A percentile compares a stretch with the other conserved stretches of the same genome.
Conservation (phyloP, 2,888 invertebrate species). For the Drosophila austrosaltans region DNA sequence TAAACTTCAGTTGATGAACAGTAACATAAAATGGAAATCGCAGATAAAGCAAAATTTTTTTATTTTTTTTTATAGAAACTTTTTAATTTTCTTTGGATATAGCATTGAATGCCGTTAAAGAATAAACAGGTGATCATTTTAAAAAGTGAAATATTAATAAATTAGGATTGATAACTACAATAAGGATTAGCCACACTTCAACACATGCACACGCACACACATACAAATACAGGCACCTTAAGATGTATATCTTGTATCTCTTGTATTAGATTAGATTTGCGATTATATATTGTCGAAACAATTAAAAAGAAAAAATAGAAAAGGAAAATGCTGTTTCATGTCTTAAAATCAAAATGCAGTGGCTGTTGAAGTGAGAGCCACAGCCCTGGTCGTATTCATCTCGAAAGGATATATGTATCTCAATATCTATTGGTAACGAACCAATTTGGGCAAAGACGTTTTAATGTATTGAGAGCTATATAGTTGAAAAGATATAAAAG, state of each 20-base stretch:
- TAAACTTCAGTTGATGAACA: constrained; percentile 18
- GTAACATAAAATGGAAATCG: constrained; percentile 41
- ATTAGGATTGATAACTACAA: constrained; percentile 17
- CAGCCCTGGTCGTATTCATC: constrained; percentile 32
- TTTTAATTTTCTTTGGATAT: constrained; percentile 7
- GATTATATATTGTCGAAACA: constrained; percentile 39
- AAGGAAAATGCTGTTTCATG: constrained; percentile 59
- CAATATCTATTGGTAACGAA: constrained; percentile 65
- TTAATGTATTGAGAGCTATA: constrained; percentile 46
- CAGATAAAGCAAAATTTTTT: neutral
- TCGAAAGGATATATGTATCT: neutral
- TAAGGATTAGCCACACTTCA: constrained; percentile 24
- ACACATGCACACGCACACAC: constrained; percentile 4
- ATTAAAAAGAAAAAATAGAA: constrained; percentile 26
- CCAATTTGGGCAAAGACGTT: constrained; percentile 62
- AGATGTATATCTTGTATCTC: constrained; percentile 24
- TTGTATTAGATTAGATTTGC: constrained; percentile 28
- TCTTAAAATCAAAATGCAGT: constrained; percentile 60
- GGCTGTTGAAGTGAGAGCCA: constrained; percentile 35
- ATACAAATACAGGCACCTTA: neutral
- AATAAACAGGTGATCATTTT: neutral
- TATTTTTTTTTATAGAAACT: neutral
- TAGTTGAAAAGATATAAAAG: neutral
- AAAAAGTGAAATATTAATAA: neutral
- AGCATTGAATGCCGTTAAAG: constrained; percentile 3